phyloP scores from a whole-genome alignment of 2,797 vertebrate species.

The Lagocephalus sceleratus region DNA sequence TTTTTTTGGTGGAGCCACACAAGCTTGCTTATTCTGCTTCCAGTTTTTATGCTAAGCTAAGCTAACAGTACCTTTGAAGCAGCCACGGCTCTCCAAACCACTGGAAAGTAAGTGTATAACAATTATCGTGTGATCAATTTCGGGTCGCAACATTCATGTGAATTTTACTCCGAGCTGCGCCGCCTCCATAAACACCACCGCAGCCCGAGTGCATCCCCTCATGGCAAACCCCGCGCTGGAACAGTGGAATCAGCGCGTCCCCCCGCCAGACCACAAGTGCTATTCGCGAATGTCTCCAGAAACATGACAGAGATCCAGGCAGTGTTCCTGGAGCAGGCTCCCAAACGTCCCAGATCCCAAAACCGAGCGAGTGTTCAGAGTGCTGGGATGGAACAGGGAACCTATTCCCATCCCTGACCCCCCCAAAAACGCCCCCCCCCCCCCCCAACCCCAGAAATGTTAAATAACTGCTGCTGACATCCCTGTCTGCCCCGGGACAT shows the following conservation, averaged over 20 bases:
- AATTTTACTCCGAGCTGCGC: not conserved
- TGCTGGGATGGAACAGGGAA: not conserved
- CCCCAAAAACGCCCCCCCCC: too few relatives aligned
- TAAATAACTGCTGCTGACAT: too few relatives aligned
- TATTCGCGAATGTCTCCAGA: not conserved
- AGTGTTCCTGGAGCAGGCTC: not conserved
- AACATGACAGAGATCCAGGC: not conserved
- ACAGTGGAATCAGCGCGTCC: too few relatives aligned
- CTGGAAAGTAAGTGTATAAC: not conserved
- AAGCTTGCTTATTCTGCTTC: not conserved
- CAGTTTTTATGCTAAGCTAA: not conserved
- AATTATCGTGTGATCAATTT: not conserved
- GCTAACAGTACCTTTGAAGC: not conserved
- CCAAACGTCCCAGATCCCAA: not conserved
- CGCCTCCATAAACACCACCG: not conserved
- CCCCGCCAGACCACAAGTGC: not conserved
- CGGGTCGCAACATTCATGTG: not conserved
- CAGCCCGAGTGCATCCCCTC: not conserved
- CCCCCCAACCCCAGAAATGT: not conserved
- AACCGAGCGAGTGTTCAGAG: not conserved
- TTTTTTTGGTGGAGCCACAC: not conserved
- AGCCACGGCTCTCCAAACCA: not conserved
- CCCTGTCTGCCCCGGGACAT: not conserved
- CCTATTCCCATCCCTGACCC: not conserved
- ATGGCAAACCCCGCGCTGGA: not conserved